A percentile compares a stretch with the other conserved stretches of the same genome.
These are phyloP conservation scores for Petrocephalus sullivani DNA, from an alignment of 2,797 vertebrate species.

Conservation along the genomic window DNA sequence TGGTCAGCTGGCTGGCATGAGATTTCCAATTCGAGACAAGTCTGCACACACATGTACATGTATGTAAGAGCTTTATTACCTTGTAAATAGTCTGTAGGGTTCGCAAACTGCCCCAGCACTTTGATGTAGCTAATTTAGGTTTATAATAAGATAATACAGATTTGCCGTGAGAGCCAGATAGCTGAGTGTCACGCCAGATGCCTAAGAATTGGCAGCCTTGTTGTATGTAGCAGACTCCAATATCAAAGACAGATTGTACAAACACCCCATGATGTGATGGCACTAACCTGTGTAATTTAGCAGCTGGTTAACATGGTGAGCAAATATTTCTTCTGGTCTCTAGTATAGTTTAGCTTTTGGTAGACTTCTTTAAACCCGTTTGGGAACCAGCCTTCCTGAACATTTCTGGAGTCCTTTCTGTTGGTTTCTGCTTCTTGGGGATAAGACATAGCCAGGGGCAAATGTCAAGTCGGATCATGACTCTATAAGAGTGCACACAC, in stretches of 20 bases:
- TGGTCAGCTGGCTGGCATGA: no score
- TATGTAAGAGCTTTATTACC: no score
- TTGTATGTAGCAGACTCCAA: not conserved
- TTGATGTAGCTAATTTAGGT: no score
- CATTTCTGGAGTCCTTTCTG: not conserved
- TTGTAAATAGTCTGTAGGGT: no score
- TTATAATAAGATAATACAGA: no score
- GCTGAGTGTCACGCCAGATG: no score
- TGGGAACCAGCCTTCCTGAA: not conserved
- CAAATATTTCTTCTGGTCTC: conserved; percentile 53
- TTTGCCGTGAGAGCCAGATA: no score
- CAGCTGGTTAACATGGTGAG: conserved; percentile 43
- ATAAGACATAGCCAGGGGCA: not conserved
- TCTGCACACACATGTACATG: no score
- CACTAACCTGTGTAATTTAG: conserved; percentile 19
- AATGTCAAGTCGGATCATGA: not conserved
- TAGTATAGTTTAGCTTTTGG: conserved; percentile 37
- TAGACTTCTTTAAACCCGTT: conserved; percentile 16
- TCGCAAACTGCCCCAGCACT: no score
- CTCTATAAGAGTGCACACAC: not conserved
- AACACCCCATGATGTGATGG: conserved; percentile 37
- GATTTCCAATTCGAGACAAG: no score
- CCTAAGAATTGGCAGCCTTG: no score
- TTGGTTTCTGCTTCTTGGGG: conserved; percentile 22
- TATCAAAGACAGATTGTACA: conserved; percentile 32